Evolutionary conservation across 2,113 vertebrate genomes (phyloP).

Genomic region (Thunnus thynnus): DNA sequence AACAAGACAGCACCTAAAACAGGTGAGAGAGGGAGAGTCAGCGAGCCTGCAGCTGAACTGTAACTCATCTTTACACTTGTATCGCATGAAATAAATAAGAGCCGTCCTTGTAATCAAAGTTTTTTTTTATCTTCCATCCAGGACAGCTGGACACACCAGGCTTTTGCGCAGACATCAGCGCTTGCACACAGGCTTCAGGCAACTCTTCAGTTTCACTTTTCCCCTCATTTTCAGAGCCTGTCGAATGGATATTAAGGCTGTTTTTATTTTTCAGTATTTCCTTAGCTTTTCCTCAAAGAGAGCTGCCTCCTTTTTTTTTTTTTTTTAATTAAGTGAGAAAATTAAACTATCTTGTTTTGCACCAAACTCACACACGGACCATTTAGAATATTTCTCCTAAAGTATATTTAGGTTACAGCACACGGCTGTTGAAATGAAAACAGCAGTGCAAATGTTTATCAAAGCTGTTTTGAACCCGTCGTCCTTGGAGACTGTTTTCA

Average conservation of each 20-base stretch:
- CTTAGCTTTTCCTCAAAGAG: conserved; percentile 25
- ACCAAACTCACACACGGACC: conserved; percentile 28
- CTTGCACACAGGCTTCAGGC: conserved; percentile 73
- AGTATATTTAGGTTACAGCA: background rate
- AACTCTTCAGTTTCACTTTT: conserved; percentile 58
- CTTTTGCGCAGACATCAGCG: conserved; percentile 76
- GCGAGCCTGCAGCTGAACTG: background rate
- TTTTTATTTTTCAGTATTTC: conserved; percentile 36
- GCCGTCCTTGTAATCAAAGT: conserved; percentile 11
- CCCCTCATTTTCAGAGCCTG: conserved; percentile 49
- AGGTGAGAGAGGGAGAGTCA: conserved; percentile 34
- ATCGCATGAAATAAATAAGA: background rate
- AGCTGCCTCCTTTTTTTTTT: conserved; percentile 35
- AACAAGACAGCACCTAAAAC: conserved; percentile 67
- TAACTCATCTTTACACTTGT: background rate
- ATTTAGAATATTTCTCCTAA: background rate
- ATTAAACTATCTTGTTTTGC: conserved; percentile 57
- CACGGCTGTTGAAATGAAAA: background rate
- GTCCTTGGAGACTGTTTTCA: conserved; percentile 2
- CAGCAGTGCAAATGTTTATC: background rate
- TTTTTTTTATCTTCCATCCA: conserved; percentile 31
- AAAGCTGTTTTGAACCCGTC: conserved; percentile 43
- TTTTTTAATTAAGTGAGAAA: conserved; percentile 3
- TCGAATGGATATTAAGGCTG: conserved; percentile 42
- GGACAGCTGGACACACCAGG: conserved; percentile 58